phyloP scores from a whole-genome alignment of 1,140 invertebrate genomes.

The Orchestia grillus region DNA sequence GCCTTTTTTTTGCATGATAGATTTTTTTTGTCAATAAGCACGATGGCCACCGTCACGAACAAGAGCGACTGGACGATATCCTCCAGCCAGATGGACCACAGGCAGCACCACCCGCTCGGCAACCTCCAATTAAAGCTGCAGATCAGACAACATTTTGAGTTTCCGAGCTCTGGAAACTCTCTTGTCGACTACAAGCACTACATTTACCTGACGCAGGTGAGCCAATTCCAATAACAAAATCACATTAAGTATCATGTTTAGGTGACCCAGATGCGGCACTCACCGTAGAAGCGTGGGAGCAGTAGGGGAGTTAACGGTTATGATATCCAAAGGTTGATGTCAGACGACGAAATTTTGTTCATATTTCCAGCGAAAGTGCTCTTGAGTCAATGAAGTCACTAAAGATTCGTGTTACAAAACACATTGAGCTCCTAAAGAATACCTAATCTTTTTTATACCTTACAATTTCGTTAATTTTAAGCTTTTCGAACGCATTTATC shows the following conservation, averaged over 20 bases:
- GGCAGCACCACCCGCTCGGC: slow-evolving; percentile 86
- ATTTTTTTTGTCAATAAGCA: neutral
- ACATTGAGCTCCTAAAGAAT: too few relatives aligned
- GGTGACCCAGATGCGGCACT: neutral
- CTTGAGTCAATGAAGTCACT: neutral
- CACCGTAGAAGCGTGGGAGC: neutral
- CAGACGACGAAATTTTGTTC: neutral
- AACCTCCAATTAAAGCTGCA: slow-evolving; percentile 76
- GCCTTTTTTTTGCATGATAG: neutral
- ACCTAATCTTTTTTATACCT: neutral
- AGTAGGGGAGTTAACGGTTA: neutral
- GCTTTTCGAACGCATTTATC: neutral
- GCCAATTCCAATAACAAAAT: neutral
- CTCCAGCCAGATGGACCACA: slow-evolving; percentile 78
- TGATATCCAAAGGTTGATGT: neutral
- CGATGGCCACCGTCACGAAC: slow-evolving; percentile 72
- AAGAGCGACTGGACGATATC: slow-evolving; percentile 76
- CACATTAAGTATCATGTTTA: neutral
- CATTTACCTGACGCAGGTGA: slow-evolving; percentile 72
- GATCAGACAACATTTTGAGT: slow-evolving; percentile 75
- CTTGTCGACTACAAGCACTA: slow-evolving; percentile 70
- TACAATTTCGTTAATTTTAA: neutral
- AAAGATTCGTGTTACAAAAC: neutral
- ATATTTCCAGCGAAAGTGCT: neutral
- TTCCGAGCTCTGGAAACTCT: slow-evolving; percentile 70